Percentiles rank a stretch among this genome's conserved stretches.
Evolutionary conservation across 2,888 invertebrate species (phyloP).

Genomic region (Allolobophora icterica): DNA sequence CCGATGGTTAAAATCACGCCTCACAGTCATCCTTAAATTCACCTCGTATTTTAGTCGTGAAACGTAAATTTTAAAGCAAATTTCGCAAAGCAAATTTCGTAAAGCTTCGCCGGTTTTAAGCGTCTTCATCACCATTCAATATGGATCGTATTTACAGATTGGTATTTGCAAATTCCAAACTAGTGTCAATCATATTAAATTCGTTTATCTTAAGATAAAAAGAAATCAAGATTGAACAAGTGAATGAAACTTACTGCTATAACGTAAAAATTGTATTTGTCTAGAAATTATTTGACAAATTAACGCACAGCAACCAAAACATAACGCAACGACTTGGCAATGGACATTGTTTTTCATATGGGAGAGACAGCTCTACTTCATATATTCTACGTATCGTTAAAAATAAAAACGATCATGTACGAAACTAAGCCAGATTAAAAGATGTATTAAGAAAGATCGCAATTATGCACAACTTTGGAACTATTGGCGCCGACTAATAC

Average conservation of each 20-base stretch:
- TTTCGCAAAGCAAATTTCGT: background rate
- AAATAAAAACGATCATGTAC: background rate
- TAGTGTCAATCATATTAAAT: background rate
- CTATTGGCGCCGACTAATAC: too few species aligned
- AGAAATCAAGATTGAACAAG: background rate
- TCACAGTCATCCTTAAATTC: background rate
- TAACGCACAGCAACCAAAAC: background rate
- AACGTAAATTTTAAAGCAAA: background rate
- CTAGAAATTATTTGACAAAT: background rate
- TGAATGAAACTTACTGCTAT: background rate
- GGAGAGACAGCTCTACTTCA: background rate
- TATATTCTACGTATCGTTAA: too few species aligned
- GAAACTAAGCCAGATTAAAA: background rate
- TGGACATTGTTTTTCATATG: background rate
- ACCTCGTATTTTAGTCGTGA: background rate
- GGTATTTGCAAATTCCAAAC: background rate
- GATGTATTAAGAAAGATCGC: background rate
- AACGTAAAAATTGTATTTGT: background rate
- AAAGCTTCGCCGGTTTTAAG: background rate
- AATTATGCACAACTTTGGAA: background rate
- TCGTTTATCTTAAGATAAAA: background rate
- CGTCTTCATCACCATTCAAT: conserved; percentile 11
- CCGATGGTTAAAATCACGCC: background rate
- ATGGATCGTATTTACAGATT: background rate
- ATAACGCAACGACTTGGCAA: conserved; percentile 17